Conservation (phyloP, 2,797 vertebrate genomes). For the Sebastes cheni region DNA sequence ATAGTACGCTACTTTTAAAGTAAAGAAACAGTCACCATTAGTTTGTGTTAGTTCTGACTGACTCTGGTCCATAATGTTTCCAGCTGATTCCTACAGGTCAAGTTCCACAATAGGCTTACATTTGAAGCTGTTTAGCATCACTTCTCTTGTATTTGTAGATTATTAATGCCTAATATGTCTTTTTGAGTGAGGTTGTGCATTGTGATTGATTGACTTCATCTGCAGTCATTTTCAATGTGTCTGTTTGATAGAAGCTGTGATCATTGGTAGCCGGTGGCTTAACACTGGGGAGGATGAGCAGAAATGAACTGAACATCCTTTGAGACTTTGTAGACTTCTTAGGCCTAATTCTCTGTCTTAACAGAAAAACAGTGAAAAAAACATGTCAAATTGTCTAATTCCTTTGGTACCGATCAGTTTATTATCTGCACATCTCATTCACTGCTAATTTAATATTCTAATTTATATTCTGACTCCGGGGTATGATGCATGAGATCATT, state of each 20-base stretch:
- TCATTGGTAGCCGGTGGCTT: conserved; percentile 9
- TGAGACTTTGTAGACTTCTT: neutral
- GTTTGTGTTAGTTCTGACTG: neutral
- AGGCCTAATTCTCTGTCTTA: neutral
- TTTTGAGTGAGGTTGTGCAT: neutral
- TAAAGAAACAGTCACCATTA: neutral
- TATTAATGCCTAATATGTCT: neutral
- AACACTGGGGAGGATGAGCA: conserved; percentile 6
- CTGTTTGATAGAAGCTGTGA: neutral
- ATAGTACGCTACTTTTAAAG: neutral
- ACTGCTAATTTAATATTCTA: neutral
- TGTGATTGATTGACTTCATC: neutral
- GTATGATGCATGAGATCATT: neutral
- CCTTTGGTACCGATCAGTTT: neutral
- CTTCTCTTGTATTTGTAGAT: conserved; percentile 1
- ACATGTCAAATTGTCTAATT: neutral
- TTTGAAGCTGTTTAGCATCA: neutral
- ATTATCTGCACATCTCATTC: neutral
- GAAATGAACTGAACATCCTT: neutral
- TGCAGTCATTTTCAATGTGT: conserved; percentile 22
- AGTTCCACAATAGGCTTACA: no score
- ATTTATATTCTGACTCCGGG: neutral
- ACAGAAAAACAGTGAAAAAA: neutral
- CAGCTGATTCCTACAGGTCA: neutral
- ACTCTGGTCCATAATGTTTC: neutral